Percentiles rank a stretch among this genome's conserved stretches.
Evolutionary conservation across 2,113 vertebrate genomes (phyloP).

Genomic region (Dermatemys mawii): DNA sequence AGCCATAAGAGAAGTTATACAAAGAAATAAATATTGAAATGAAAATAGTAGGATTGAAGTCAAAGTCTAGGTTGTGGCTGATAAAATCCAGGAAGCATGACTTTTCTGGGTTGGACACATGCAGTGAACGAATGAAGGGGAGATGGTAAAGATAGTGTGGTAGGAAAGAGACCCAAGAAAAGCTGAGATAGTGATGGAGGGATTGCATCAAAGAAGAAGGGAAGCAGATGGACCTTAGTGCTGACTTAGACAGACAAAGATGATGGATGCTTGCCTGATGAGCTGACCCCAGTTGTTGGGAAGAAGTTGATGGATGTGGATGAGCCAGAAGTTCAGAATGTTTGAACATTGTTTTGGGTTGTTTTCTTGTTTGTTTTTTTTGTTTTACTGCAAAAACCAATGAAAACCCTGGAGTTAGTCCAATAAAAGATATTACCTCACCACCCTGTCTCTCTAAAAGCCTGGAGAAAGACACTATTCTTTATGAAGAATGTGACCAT

Average conservation of each 20-base stretch:
- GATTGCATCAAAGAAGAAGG: neutral
- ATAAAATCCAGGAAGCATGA: neutral
- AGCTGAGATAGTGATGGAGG: neutral
- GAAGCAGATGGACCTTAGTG: neutral
- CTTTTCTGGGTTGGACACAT: neutral
- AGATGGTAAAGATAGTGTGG: neutral
- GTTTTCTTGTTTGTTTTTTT: neutral
- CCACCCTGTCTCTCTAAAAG: neutral
- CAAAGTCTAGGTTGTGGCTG: neutral
- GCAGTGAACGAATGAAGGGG: neutral
- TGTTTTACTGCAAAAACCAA: neutral
- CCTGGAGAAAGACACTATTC: neutral
- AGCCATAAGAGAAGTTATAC: neutral
- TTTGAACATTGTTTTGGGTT: neutral
- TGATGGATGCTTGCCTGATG: neutral
- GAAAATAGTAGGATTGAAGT: neutral
- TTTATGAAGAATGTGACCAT: neutral
- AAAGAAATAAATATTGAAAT: neutral
- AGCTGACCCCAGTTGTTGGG: neutral
- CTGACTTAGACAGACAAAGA: neutral
- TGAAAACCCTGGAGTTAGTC: neutral
- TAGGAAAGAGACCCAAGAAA: neutral
- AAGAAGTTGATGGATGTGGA: neutral
- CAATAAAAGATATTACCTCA: neutral
- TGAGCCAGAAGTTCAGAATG: neutral